phyloP scores from a whole-genome alignment of 2,797 vertebrate genomes.

The Acridotheres tristis region DNA sequence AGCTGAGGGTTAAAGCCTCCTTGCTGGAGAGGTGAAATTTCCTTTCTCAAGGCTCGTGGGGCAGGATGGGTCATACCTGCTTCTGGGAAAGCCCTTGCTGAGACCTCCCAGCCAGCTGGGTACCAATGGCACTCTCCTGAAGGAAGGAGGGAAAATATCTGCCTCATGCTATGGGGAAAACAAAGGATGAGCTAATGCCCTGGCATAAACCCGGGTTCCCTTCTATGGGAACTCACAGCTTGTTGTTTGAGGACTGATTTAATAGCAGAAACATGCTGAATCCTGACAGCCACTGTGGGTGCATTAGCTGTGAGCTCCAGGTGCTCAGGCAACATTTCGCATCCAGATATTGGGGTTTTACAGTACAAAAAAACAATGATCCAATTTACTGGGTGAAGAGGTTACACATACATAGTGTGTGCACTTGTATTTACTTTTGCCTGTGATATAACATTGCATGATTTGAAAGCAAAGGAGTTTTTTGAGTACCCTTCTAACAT shows the following conservation, averaged over 20 bases:
- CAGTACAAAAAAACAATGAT: neutral
- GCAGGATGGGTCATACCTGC: neutral
- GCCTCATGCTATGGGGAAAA: conserved; percentile 8
- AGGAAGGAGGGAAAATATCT: neutral
- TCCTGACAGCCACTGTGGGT: conserved; percentile 1
- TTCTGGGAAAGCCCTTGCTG: neutral
- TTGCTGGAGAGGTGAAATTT: neutral
- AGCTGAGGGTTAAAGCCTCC: neutral
- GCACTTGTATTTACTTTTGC: neutral
- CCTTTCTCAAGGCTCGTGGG: neutral
- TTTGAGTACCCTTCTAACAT: fast-evolving
- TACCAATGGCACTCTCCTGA: neutral
- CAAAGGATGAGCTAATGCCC: conserved; percentile 63
- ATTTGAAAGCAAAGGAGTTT: neutral
- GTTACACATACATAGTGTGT: neutral
- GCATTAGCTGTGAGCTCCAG: neutral
- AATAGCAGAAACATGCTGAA: conserved; percentile 2
- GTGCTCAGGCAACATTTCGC: neutral
- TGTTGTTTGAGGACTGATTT: conserved; percentile 34
- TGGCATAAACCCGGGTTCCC: conserved; percentile 24
- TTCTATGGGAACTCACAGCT: conserved; percentile 17
- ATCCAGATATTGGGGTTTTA: neutral
- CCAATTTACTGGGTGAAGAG: neutral
- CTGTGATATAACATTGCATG: neutral
- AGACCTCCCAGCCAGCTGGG: fast-evolving